Evolutionary conservation across 2,113 vertebrate genomes (phyloP), one percentile per base, ranked within the genome.

Genomic region (Macquaria ambigua): DNA sequence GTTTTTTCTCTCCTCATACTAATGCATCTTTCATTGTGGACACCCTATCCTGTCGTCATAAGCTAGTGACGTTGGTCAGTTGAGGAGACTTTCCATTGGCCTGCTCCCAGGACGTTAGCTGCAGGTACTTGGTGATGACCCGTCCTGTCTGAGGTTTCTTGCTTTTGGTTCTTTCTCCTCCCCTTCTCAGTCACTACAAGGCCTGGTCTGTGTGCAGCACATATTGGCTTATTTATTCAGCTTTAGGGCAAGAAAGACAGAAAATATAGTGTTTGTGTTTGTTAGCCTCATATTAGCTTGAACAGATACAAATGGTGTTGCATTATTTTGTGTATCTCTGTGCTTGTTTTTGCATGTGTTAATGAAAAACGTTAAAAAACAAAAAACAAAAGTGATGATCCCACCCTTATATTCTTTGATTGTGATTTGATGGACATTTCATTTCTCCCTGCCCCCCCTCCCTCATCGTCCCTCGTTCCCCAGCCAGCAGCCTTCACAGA

Each of bases 391-490:
- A 50, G 28, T 3, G 39, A 46, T 43, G 28, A 83, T 66, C 23
- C 34, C 31, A 21, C 55, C 50, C 31, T 77, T 58, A 9, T 67
- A 74, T 82, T 79, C 55, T 82, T 73, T 93, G 90, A 94, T 93
- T 56, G 87, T 81, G 84, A 95, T 89, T 95, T 97, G 96, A 97
- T 97, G 96, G 97, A 97, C 97, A 82, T 88, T 95, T 96, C 93
- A 94, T 87, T 85, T 62, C 86, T 82, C 93, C 92, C 93, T 92
- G 94, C 95, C 94, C 95, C 89, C 90, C 89, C 93, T 88, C 85
- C 86, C 79, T 89, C 84, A 4, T 69, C 9, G 20, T 85, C 78
- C 3, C 77, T 58, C 87, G 86, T 87, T 96, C 95, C 96, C 96
- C 94, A 8, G 90, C 3, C 93, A 96, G 95, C 92, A 94, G 94